Percentiles rank a stretch among this genome's conserved stretches.
These are phyloP conservation scores for Athene noctua DNA, from an alignment of 2,113 vertebrate genomes.

Conservation along the genomic window DNA sequence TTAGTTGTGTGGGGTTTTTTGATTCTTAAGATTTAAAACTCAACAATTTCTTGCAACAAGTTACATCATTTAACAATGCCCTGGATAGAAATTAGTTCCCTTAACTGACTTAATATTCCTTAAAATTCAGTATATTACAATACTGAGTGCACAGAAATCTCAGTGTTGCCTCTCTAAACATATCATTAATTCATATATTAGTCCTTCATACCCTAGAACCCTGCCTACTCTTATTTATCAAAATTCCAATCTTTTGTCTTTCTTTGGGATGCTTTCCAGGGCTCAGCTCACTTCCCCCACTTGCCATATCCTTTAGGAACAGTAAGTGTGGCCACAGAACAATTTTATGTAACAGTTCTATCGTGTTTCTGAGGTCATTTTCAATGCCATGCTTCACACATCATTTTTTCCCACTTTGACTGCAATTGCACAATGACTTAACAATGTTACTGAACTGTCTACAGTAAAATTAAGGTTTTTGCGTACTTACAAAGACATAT, in stretches of 20 bases:
- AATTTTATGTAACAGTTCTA: background rate
- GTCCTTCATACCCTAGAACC: background rate
- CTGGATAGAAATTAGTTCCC: background rate
- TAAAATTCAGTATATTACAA: background rate
- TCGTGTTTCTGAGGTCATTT: background rate
- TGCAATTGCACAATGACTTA: background rate
- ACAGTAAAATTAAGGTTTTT: background rate
- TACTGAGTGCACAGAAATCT: background rate
- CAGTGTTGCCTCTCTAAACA: background rate
- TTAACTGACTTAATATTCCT: background rate
- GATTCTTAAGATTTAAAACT: background rate
- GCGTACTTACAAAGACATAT: background rate
- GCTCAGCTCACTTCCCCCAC: background rate
- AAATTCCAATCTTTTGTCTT: background rate
- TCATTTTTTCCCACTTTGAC: background rate
- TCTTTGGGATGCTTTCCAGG: background rate
- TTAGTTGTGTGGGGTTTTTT: background rate
- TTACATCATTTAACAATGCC: background rate
- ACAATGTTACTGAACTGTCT: background rate
- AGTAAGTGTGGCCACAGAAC: background rate
- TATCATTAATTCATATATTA: background rate
- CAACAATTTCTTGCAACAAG: background rate
- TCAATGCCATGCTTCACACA: background rate
- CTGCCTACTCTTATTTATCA: rapidly evolving
- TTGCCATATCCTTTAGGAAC: background rate